These are phyloP conservation scores for Aphodius granarius DNA, from an alignment of 2,888 invertebrate genomes.

Conservation along the genomic window DNA sequence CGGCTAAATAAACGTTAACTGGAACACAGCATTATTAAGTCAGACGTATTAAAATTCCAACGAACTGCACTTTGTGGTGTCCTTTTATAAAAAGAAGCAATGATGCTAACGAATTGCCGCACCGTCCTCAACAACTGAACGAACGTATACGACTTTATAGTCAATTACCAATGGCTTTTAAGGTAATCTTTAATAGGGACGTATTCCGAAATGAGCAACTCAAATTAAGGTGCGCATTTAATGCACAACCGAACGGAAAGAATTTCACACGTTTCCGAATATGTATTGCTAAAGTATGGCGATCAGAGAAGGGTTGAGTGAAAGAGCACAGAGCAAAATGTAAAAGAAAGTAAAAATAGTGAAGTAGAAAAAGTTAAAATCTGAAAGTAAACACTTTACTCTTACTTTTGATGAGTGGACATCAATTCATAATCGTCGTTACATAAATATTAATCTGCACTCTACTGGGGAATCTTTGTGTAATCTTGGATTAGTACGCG, in stretches of 20 bases:
- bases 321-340: too few relatives aligned
- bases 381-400: constrained; percentile 22
- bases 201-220: neutral
- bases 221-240: neutral
- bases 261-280: neutral
- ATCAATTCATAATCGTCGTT: constrained; percentile 27
- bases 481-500: constrained; percentile 15
- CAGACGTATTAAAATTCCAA: neutral
- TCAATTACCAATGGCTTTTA: neutral
- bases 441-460: constrained; percentile 15
- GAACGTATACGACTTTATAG: neutral
- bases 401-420: constrained; percentile 28
- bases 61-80: neutral
- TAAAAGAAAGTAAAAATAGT: too few relatives aligned
- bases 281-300: neutral
- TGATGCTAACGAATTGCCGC: neutral
- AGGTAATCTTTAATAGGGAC: neutral
- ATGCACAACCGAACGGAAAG: neutral
- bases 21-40: neutral
- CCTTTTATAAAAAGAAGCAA: neutral
- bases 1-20: neutral
- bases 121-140: neutral
- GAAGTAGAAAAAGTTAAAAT: too few relatives aligned
- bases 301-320: neutral
- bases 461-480: neutral